Evolutionary conservation across 2,888 invertebrate species (phyloP).

Genomic region (Buathra laborator): DNA sequence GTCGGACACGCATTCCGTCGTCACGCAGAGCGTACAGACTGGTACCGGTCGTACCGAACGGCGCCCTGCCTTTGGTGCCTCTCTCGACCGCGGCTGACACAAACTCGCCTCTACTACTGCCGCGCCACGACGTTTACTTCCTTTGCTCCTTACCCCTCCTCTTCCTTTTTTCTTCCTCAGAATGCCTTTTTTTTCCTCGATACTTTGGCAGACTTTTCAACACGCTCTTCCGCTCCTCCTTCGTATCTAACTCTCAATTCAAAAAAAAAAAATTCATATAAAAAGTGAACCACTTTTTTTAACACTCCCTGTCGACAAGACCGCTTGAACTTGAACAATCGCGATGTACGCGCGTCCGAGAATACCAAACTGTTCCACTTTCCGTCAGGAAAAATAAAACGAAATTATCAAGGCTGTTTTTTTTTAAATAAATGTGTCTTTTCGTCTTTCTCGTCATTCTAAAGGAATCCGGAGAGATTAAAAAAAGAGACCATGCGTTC

Average conservation of each 20-base stretch:
- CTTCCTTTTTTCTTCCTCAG: constrained; percentile 34
- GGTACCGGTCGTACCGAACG: constrained; percentile 70
- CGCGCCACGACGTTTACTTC: constrained; percentile 4
- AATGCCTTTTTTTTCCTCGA: constrained; percentile 2
- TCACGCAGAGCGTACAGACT: constrained; percentile 77
- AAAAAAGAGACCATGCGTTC: too few relatives aligned
- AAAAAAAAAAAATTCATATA: not conserved
- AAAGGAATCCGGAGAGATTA: too few relatives aligned
- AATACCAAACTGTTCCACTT: too few relatives aligned
- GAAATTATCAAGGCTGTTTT: too few relatives aligned
- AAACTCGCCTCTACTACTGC: constrained; percentile 77
- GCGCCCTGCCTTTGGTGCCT: not conserved
- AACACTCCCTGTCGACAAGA: not conserved
- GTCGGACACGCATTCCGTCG: constrained; percentile 75
- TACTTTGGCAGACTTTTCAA: not conserved
- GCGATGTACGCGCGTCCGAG: too few relatives aligned
- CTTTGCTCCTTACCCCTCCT: not conserved
- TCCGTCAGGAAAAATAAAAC: too few relatives aligned
- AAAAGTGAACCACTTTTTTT: too few relatives aligned
- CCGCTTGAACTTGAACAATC: not conserved
- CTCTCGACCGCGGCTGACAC: constrained; percentile 73
- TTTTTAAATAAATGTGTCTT: too few relatives aligned
- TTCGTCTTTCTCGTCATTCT: too few relatives aligned
- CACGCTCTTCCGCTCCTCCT: constrained; percentile 14
- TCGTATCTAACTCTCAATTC: constrained; percentile 7